Evolutionary conservation across 2,888 invertebrate genomes (phyloP).

Genomic region (Tenthredo livida): DNA sequence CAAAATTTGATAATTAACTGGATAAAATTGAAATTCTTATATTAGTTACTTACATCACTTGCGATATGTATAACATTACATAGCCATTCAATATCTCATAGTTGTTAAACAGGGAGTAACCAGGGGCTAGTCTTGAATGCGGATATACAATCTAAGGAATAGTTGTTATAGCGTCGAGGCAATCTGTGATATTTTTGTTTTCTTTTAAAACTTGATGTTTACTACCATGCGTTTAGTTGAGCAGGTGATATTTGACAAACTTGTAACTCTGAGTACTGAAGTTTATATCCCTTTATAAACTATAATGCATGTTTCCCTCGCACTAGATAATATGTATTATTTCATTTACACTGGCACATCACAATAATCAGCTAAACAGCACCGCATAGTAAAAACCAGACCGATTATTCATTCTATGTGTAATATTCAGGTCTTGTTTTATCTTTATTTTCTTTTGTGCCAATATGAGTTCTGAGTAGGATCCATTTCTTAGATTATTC

Average conservation of each 20-base stretch:
- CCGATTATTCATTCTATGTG: background rate
- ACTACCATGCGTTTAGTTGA: background rate
- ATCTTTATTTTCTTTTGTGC: background rate
- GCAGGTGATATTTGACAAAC: background rate
- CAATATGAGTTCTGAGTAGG: background rate
- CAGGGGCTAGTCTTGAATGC: background rate
- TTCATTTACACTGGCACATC: background rate
- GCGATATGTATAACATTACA: background rate
- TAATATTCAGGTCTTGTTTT: background rate
- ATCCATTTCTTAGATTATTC: conserved; percentile 5
- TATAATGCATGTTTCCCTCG: background rate
- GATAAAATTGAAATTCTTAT: background rate
- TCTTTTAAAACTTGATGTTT: background rate
- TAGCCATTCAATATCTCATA: background rate
- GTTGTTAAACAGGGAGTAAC: background rate
- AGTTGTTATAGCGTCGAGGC: background rate
- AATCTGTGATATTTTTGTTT: conserved; percentile 5
- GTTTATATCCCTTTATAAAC: background rate
- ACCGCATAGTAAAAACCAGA: background rate
- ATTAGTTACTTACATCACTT: background rate
- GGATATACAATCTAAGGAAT: background rate
- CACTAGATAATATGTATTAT: conserved; percentile 5
- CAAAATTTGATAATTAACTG: background rate
- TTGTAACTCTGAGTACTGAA: background rate
- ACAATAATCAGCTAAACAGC: background rate